Base-by-base conservation (phyloP, 2,888 invertebrate genomes). In the Eupelmus urozonus region DNA sequence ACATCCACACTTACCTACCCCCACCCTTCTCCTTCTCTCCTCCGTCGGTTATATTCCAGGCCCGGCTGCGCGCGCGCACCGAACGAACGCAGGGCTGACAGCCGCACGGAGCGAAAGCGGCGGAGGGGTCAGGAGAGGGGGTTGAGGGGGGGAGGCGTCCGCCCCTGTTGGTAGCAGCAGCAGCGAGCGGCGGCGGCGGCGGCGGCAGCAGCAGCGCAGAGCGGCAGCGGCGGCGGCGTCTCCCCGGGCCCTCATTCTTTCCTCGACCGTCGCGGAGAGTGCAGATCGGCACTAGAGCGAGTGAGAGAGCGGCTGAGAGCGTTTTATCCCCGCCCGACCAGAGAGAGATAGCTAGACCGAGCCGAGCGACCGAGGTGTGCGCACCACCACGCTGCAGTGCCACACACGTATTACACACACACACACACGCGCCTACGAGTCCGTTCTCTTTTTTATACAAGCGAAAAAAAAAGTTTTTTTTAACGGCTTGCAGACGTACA, bases 231-330 rank as follows among this genome's bases (percentile, higher is more conserved):
- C 53, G 69, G 81, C 81, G 60, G 77, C 78, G 76, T 76, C 82
- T 75, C 82, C 85, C 83, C 83, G 82, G 83, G 81, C 75, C 80
- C 84, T 86, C 87, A 87, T 87, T 87, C 86, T 85, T 85, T 83
- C 84, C 80, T 82, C 79, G 84, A 82, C 84, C 84, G 86, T 81
- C 84, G 85, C 82, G 82, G 80, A 76, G 87, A 80, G 83, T 70
- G 70, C 70, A 76, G 76, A 20, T 42, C n/a, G 20, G 29, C 34
- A n/a, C 60, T 27, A n/a, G 34, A 42, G 62, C 45, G n/a, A n/a
- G n/a, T n/a, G n/a, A n/a, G n/a, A n/a, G n/a, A n/a, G n/a, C n/a
- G n/a, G n/a, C n/a, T n/a, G n/a, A 34, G 70, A 45, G 57, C 57
- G 45, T n/a, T n/a, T n/a, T n/a, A n/a, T n/a, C n/a, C 55, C 65